Conservation (phyloP, 2,113 vertebrate genomes). For the Ammodytes dubius region DNA sequence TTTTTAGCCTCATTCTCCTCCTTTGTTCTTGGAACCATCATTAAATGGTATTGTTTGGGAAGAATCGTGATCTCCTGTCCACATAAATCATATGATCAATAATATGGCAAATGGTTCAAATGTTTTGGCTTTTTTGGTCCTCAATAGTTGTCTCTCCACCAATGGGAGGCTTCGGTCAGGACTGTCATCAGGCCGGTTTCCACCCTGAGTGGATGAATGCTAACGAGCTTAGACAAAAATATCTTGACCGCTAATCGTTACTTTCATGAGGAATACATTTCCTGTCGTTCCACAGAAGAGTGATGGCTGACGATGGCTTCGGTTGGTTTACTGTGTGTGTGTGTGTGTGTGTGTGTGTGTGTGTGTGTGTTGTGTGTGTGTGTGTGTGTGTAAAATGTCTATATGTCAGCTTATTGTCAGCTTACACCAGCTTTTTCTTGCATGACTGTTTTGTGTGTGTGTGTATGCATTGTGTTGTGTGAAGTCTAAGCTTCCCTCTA, state of each 20-base stretch:
- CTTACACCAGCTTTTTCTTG: conserved; percentile 43
- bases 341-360: conserved; percentile 19
- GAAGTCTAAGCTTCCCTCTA: background rate
- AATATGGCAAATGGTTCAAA: background rate
- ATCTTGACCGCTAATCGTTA: background rate
- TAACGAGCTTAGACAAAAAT: conserved; percentile 13
- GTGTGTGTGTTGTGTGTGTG: conserved; percentile 10
- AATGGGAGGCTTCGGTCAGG: background rate
- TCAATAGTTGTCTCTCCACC: background rate
- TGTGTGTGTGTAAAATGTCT: conserved; percentile 13
- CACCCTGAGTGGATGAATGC: background rate
- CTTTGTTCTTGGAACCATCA: background rate
- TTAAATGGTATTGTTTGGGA: background rate
- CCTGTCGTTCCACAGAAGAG: conserved; percentile 12
- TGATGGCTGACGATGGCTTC: background rate
- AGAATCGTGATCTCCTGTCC: background rate
- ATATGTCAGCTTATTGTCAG: conserved; percentile 35
- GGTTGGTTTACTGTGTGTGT: conserved; percentile 20
- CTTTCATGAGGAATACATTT: conserved; percentile 23
- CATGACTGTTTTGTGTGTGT: conserved; percentile 25
- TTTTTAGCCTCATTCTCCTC: conserved; percentile 3
- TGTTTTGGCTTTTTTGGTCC: background rate
- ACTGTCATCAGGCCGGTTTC: background rate
- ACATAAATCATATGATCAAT: background rate
- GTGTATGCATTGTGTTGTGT: conserved; percentile 17